Conservation (phyloP, 2,888 invertebrate genomes). For the Clivina fossor region DNA sequence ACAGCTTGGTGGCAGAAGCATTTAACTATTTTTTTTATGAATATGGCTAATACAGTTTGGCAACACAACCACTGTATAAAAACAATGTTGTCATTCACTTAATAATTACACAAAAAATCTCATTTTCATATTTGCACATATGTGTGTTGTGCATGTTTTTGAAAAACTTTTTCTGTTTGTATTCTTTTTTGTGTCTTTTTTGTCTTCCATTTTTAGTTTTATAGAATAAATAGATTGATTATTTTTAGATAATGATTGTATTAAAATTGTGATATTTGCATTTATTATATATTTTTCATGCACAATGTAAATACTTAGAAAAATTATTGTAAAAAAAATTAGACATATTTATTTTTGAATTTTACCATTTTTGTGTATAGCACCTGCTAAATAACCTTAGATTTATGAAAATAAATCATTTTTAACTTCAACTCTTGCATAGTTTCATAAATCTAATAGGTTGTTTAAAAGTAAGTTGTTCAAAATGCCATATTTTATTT, state of each 20-base stretch:
- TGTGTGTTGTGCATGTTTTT: constrained; percentile 29
- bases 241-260: constrained; percentile 8
- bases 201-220: constrained; percentile 28
- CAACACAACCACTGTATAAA: constrained; percentile 26
- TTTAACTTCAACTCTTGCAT: too few species aligned
- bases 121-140: constrained; percentile 16
- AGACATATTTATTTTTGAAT: background rate
- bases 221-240: constrained; percentile 14
- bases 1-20: constrained; percentile 46
- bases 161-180: background rate
- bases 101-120: background rate
- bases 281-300: constrained; percentile 14
- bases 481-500: too few species aligned
- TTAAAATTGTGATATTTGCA: constrained; percentile 24
- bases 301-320: constrained; percentile 24
- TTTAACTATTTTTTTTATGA: constrained; percentile 43
- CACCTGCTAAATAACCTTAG: too few species aligned
- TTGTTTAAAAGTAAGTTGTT: too few species aligned
- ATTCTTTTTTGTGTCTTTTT: constrained; percentile 24
- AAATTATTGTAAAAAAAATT: constrained; percentile 12
- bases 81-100: constrained; percentile 22
- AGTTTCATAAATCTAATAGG: too few species aligned
- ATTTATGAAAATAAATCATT: too few species aligned
- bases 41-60: constrained; percentile 46
- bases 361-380: constrained; percentile 38